Base-by-base conservation (phyloP, 2,888 invertebrate species). In the Ferdinandea cuprea region DNA sequence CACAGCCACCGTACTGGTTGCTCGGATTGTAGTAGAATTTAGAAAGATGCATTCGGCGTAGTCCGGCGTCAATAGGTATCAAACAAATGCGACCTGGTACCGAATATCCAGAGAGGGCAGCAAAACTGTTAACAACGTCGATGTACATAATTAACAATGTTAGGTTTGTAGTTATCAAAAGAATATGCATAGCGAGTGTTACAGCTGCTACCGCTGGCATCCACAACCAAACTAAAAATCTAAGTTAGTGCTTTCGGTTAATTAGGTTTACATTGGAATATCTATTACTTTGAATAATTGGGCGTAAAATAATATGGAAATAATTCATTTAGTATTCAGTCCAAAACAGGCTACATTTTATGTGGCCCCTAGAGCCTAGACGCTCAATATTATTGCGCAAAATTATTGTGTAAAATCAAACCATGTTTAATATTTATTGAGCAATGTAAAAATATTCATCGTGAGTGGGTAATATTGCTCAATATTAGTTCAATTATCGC, bases 1-100 rank as follows among this genome's bases (percentile, higher is more conserved):
- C 85, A 54, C 90, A 90, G 35, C 90, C 90, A 2, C 91, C 90
- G 74, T 86, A 90, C 21, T 89, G 88, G 1, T 87, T 87, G 8
- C 87, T 83, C 56, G 87, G 71, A 58, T 90, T 89, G 52, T 87
- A 90, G 73, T 89, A 90, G 48, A 63, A 90, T 8, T 89, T 87
- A 3, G 86, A 86, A 15, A 90, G 85, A 4, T 63, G 87, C 90
- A 89, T 89, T 65, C 89, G 88, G 17, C 89, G 90, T 1, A 89
- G 90, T 9, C 89, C 89, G 0, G 86, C 68, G 37, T 89, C 89
- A 85, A 87, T 28, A 0, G 89, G 89, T 46, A 87, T 86, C 56
- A 87, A 85, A 65, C 89, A 89, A 50, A 88, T 89, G 8, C 87
- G 65, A 87, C 88, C 89, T 89, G 7, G 40, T 11, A 21, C 9